Evolutionary conservation across 2,113 vertebrate species (phyloP), one percentile per base, ranked within the genome.

Genomic region (Athene cunicularia): DNA sequence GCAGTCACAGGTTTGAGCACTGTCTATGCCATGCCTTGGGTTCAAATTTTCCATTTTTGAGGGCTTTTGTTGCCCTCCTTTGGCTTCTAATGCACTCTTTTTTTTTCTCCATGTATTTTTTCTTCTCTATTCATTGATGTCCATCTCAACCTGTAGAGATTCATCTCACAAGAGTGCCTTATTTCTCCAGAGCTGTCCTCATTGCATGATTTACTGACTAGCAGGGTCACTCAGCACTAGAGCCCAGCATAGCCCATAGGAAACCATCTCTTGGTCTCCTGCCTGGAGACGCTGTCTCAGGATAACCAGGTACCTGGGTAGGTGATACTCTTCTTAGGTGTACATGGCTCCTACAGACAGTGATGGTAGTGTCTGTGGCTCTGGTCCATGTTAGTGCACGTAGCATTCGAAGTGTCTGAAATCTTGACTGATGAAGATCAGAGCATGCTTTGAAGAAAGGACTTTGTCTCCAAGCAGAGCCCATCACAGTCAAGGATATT

Each of bases 271-370:
- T 80, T 21, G 74, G n/a, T n/a, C 73, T 88, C 11, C 37, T 84
- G 74, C 10, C 6, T 71, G 74, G 66, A 81, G n/a, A 5, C 71
- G 52, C 43, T 86, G 37, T 74, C 56, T 79, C 39, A 75, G 35
- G 15, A 59, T 81, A 72, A 59, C 35, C 62, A 87, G 55, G 49
- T 70, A 2, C 1, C 5, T 52, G 43, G 52, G 27, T 50, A 30
- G 37, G 18, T 62, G 55, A 0, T 56, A 11, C 64, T 70, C 43
- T 71, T 81, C 27, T 56, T 90, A 60, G 37, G 9, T 67, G 45
- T 32, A 8, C 5, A 0, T 43, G 49, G 12, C 15, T 60, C 19
- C 2, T 23, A 3, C 0, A 33, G 62, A 21, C 33, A 60, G 55
- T 37, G 8, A 3, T 55, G 55, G 28, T 30, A 20, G 45, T 58